Evolutionary conservation across 2,888 invertebrate species (phyloP), one percentile per base, ranked within the genome.

Genomic region (Tenthredo scrophulariae): DNA sequence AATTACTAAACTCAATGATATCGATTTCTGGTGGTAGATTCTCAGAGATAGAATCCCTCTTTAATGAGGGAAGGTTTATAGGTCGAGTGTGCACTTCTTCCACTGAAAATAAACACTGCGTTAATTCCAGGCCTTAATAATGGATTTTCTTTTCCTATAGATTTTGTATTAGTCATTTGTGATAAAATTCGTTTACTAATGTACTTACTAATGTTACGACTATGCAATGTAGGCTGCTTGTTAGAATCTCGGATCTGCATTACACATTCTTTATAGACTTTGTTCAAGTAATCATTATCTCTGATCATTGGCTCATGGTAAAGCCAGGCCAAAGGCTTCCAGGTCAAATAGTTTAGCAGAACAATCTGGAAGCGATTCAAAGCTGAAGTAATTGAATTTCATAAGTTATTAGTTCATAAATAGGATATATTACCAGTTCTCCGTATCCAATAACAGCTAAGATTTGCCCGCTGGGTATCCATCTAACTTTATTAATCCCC

Each of bases 391-490:
- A 18, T 77, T 10, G 6, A 58, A 75, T 26, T 58, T 22, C 22
- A 46, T 37, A 43, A 85, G 58, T 50, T 50, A 29, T 18, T 70
- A 50, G 4, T 46, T 75, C 4, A 65, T 18, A 10, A 67, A 62
- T 13, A 26, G 2, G 9, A 58, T 37, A 65, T 80, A 54, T 77
- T 88, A 93, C 93, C 89, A 89, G 89, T 89, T 93, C 93, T 85
- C 93, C 92, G 62, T 90, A 90, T 79, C 92, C 93, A 46, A 91
- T 89, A 84, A 93, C 86, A 33, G 92, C 91, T 85, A 93, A 86
- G 22, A 93, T 87, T 86, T 93, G 92, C 9, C 93, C 92, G 85
- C 90, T 92, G 0, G 93, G 90, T 85, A 89, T 89, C 93, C 93
- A 93, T 67, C 88, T 88, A 7, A 93, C 89, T 75, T 88, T 89